Evolutionary conservation across 1,140 invertebrate genomes (phyloP).

Genomic region (Contarinia nasturtii): DNA sequence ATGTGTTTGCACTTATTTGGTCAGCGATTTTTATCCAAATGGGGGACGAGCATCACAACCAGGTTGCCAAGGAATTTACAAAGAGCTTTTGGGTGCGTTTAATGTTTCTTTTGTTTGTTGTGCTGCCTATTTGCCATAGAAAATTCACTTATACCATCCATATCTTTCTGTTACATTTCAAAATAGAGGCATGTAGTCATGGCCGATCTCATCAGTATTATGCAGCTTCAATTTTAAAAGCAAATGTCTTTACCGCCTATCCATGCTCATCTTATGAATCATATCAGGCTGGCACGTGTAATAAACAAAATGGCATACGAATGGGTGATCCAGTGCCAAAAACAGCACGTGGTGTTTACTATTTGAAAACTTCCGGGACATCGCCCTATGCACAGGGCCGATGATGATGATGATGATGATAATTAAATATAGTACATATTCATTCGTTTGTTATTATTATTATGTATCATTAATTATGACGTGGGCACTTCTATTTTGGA

Average conservation of each 20-base stretch:
- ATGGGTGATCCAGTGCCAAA: conserved; percentile 38
- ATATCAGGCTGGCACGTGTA: conserved; percentile 24
- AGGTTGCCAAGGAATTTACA: conserved; percentile 34
- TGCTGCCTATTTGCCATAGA: no score
- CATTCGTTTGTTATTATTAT: no score
- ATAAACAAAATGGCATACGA: conserved; percentile 13
- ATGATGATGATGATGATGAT: no score
- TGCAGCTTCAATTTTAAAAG: neutral
- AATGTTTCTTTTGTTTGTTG: conserved; percentile 40
- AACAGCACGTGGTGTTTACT: conserved; percentile 35
- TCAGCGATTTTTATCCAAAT: conserved; percentile 25
- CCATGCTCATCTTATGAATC: neutral
- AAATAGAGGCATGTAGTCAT: conserved; percentile 46
- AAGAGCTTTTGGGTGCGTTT: conserved; percentile 56
- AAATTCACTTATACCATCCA: conserved; percentile 30
- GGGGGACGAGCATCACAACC: conserved; percentile 41
- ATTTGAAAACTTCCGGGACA: conserved; percentile 34
- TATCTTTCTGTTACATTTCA: conserved; percentile 27
- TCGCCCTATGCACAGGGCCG: conserved; percentile 28
- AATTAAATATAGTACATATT: no score
- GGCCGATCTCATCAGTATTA: conserved; percentile 42
- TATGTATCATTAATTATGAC: no score
- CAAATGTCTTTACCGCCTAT: neutral
- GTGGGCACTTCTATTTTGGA: no score
- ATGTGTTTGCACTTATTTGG: neutral